A percentile compares a stretch with the other conserved stretches of the same genome.
phyloP scores from a whole-genome alignment of 2,797 vertebrate genomes.

The Simalia tracyae region DNA sequence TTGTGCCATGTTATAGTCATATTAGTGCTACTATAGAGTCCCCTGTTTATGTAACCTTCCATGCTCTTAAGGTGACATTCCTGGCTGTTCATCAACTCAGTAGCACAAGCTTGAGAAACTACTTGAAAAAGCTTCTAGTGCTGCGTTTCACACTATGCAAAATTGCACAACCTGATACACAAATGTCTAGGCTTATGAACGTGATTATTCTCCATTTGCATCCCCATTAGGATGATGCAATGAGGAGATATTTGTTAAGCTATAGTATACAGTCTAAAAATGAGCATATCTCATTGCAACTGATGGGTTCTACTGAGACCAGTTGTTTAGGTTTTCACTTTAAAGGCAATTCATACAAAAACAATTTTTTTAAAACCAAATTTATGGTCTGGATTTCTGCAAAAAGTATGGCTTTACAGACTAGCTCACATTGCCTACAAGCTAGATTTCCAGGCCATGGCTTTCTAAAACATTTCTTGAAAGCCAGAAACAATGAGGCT shows the following conservation, averaged over 20 bases:
- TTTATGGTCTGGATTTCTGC: not conserved
- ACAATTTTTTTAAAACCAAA: not conserved
- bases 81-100: not conserved
- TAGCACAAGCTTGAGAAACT: not conserved
- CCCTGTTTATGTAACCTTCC: not conserved
- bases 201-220: not conserved
- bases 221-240: not conserved
- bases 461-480: not conserved
- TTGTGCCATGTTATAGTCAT: not conserved
- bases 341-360: not conserved
- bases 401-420: not conserved
- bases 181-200: not conserved
- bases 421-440: not conserved
- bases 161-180: not conserved
- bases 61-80: not conserved
- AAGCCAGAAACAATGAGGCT: not conserved
- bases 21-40: not conserved
- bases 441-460: not conserved
- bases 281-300: not conserved
- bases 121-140: too few relatives aligned
- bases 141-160: not conserved
- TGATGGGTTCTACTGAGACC: not conserved
- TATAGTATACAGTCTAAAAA: not conserved
- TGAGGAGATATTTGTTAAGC: not conserved
- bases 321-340: not conserved